Conservation (phyloP, 2,797 vertebrate species). For the Leucoraja ocellata region DNA sequence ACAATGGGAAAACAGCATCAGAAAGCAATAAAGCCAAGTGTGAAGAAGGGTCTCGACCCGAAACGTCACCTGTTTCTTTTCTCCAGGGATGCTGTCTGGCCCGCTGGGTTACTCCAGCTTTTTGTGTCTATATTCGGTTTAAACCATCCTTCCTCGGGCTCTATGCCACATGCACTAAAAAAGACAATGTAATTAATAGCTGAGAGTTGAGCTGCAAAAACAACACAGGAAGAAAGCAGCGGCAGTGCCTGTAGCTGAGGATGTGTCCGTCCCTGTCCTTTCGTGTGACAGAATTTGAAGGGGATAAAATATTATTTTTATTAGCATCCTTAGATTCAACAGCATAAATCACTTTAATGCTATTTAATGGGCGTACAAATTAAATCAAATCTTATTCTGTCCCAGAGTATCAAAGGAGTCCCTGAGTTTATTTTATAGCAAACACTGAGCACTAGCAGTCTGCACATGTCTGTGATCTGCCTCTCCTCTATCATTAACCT, state of each 20-base stretch:
- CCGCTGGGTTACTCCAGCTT: too few species aligned
- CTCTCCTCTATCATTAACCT: neutral
- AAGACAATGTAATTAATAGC: neutral
- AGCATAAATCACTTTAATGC: neutral
- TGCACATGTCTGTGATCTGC: neutral
- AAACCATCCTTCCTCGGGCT: neutral
- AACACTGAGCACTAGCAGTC: neutral
- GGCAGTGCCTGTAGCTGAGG: neutral
- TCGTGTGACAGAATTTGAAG: neutral
- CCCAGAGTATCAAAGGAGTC: neutral
- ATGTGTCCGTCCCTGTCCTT: neutral
- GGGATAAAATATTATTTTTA: neutral
- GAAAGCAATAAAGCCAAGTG: too few species aligned
- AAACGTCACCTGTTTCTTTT: too few species aligned
- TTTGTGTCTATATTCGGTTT: too few species aligned
- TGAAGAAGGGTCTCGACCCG: too few species aligned
- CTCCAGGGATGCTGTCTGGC: too few species aligned
- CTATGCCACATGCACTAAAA: neutral
- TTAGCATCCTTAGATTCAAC: too few species aligned
- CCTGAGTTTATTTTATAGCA: neutral
- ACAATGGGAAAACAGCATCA: too few species aligned
- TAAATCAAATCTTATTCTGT: neutral
- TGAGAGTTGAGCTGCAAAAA: neutral
- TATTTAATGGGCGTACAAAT: slow-evolving; percentile 11
- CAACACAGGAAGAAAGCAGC: neutral